Conservation (phyloP, 30 jellyfish, hydroid and myxozoan species). For the Rhopilema esculentum region DNA sequence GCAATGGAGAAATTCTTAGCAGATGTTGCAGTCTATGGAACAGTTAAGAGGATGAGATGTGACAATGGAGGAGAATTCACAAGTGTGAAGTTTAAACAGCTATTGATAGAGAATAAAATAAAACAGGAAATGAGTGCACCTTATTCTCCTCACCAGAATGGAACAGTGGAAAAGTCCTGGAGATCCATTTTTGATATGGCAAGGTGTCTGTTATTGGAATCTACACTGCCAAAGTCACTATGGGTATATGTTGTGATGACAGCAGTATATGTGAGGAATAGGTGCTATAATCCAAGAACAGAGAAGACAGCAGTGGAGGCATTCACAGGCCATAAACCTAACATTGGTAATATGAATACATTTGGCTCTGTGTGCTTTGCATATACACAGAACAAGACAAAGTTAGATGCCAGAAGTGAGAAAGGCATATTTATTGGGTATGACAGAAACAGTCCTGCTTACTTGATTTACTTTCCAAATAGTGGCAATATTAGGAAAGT, state of each 20-base stretch:
- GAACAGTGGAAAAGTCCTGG: constrained; percentile 62
- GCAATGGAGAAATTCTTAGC: constrained; percentile 62
- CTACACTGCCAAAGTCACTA: constrained; percentile 75
- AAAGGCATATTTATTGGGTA: constrained; percentile 63
- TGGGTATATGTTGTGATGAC: constrained; percentile 85
- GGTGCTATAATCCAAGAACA: constrained; percentile 34
- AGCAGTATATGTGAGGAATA: constrained; percentile 64
- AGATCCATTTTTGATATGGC: constrained; percentile 53
- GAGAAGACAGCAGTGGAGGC: constrained; percentile 48
- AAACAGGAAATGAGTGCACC: constrained; percentile 59
- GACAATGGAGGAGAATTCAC: constrained; percentile 65
- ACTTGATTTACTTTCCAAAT: constrained; percentile 54
- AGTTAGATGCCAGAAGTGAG: constrained; percentile 53
- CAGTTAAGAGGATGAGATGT: constrained; percentile 41
- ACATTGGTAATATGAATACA: constrained; percentile 24
- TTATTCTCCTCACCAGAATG: constrained; percentile 72
- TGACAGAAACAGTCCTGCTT: constrained; percentile 75
- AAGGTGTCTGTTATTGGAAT: constrained; percentile 59
- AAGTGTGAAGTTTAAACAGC: constrained; percentile 22
- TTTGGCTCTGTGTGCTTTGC: constrained; percentile 69
- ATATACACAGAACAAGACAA: constrained; percentile 17
- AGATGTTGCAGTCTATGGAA: constrained; percentile 67
- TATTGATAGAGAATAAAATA: constrained; percentile 25
- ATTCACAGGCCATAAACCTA: constrained; percentile 41
- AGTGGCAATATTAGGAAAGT: constrained; percentile 28